These are phyloP conservation scores for Strix occidentalis DNA, from an alignment of 2,797 vertebrate species.

Conservation along the genomic window DNA sequence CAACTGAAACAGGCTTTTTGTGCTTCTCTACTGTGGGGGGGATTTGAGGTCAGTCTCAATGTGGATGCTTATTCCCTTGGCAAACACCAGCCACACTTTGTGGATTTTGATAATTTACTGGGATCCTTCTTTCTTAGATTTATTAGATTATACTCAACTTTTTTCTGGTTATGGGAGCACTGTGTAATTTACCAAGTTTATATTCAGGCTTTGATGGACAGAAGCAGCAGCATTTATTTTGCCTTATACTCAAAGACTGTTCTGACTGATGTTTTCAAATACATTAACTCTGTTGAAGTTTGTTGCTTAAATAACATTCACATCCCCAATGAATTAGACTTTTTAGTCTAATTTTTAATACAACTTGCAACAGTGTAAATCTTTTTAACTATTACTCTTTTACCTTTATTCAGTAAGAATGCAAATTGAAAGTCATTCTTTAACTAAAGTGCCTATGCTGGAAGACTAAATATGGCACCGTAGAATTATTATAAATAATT, in stretches of 20 bases:
- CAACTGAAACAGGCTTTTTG: not conserved
- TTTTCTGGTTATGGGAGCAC: not conserved
- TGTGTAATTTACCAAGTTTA: not conserved
- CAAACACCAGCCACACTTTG: not conserved
- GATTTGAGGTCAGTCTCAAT: not conserved
- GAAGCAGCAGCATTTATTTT: not conserved
- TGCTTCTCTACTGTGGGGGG: not conserved
- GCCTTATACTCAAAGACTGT: not conserved
- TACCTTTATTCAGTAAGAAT: not conserved
- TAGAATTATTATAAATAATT: not conserved
- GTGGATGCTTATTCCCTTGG: not conserved
- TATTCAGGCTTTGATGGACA: not conserved
- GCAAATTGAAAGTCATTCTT: not conserved
- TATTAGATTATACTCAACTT: not conserved
- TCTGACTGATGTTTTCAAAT: not conserved
- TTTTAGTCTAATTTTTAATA: not conserved
- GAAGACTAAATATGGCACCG: not conserved
- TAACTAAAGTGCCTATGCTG: not conserved
- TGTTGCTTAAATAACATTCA: not conserved
- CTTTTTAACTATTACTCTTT: not conserved
- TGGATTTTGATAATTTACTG: not conserved
- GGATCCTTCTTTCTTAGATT: not conserved
- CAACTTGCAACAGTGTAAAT: not conserved
- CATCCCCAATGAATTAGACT: not conserved
- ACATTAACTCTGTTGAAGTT: not conserved